These are phyloP conservation scores for Microchirus variegatus DNA, from an alignment of 2,797 vertebrate species.

Conservation along the genomic window DNA sequence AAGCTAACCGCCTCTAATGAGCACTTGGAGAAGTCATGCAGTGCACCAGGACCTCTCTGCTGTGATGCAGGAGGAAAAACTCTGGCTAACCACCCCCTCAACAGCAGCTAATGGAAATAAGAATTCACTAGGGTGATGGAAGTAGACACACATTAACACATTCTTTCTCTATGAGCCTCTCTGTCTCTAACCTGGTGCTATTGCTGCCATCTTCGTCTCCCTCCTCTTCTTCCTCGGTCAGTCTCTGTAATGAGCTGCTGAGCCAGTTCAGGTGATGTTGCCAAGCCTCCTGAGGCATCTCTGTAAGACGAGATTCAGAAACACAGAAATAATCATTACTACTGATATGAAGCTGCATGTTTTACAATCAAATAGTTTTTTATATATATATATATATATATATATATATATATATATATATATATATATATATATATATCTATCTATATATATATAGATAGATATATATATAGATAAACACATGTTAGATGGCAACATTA, in stretches of 20 bases:
- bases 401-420: too few relatives aligned
- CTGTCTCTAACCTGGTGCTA: slow-evolving; percentile 60
- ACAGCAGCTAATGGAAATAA: slow-evolving; percentile 59
- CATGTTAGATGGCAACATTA: too few relatives aligned
- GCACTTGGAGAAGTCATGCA: slow-evolving; percentile 51
- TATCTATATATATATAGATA: too few relatives aligned
- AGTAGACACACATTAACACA: slow-evolving; percentile 51
- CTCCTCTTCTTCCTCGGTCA: slow-evolving; percentile 71
- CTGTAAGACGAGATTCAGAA: slow-evolving; percentile 60
- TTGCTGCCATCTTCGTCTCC: slow-evolving; percentile 36
- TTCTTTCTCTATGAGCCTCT: slow-evolving; percentile 23
- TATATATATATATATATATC: too few relatives aligned
- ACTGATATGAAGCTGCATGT: background rate
- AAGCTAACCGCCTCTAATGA: slow-evolving; percentile 63
- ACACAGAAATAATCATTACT: slow-evolving; percentile 25
- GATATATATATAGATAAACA: slow-evolving; percentile 17
- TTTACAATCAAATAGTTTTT: slow-evolving; percentile 7
- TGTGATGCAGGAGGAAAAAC: slow-evolving; percentile 60
- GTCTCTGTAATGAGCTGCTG: slow-evolving; percentile 70
- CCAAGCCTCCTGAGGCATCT: slow-evolving; percentile 75
- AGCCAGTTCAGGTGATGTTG: slow-evolving; percentile 78
- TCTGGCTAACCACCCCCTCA: slow-evolving; percentile 61
- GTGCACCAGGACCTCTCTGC: slow-evolving; percentile 51
- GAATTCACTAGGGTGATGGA: slow-evolving; percentile 39
- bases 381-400: too few relatives aligned